Evolutionary conservation across 2,888 invertebrate species (phyloP).

Genomic region (Phortica okadai): DNA sequence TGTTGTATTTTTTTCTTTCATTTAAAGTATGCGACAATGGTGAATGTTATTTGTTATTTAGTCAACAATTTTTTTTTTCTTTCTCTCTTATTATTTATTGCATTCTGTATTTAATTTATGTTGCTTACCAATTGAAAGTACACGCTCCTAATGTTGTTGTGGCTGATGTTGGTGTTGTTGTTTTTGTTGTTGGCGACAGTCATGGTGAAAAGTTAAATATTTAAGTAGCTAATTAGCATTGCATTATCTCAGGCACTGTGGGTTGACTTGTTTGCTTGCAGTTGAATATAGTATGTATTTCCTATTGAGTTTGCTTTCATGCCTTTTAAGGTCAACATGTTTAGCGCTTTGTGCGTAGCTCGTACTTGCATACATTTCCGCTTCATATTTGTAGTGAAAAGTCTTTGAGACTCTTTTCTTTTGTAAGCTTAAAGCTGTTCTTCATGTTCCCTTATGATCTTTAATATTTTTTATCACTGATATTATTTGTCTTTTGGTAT

Average conservation of each 20-base stretch:
- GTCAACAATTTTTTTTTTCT: slow-evolving; percentile 9
- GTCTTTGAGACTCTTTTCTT: neutral
- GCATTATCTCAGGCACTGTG: neutral
- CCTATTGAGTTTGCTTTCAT: neutral
- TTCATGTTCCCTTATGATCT: too few species aligned
- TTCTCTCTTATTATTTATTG: slow-evolving; percentile 21
- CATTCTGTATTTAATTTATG: slow-evolving; percentile 9
- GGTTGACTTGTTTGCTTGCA: neutral
- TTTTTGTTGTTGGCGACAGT: slow-evolving; percentile 10
- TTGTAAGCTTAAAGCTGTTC: too few species aligned
- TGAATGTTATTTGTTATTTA: slow-evolving; percentile 10
- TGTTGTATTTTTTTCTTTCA: neutral
- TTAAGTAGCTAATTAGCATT: slow-evolving; percentile 26
- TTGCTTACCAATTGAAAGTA: slow-evolving; percentile 21
- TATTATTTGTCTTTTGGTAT: too few species aligned
- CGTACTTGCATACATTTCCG: neutral
- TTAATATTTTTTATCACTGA: too few species aligned
- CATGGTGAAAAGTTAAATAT: slow-evolving; percentile 28
- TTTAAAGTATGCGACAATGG: neutral
- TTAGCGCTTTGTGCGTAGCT: neutral
- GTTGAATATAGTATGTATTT: neutral
- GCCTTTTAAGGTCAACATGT: slow-evolving; percentile 13
- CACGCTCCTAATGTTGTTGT: neutral
- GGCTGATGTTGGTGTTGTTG: neutral
- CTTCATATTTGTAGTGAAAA: neutral